Evolutionary conservation across 2,888 invertebrate species (phyloP).

Genomic region (Platycnemis pennipes): DNA sequence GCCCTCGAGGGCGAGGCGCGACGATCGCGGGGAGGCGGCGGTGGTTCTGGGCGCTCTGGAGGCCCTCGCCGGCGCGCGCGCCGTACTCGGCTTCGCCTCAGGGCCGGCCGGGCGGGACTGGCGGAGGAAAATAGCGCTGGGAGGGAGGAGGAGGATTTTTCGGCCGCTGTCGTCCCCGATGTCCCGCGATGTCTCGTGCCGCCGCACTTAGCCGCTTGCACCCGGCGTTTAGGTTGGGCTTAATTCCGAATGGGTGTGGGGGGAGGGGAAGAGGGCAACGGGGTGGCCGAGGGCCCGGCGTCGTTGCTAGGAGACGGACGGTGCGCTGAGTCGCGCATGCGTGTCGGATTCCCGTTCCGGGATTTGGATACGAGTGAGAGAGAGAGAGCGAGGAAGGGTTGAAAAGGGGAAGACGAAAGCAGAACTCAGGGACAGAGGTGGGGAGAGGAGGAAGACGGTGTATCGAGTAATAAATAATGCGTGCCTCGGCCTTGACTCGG

Average conservation of each 20-base stretch:
- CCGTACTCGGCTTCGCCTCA: not conserved
- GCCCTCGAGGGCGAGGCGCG: too few species aligned
- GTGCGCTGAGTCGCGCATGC: slow-evolving; percentile 36
- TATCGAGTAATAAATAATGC: slow-evolving; percentile 31
- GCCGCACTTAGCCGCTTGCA: slow-evolving; percentile 36
- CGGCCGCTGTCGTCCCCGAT: slow-evolving; percentile 29
- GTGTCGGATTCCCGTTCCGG: not conserved
- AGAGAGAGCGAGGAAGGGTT: not conserved
- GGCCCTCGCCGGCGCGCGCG: not conserved
- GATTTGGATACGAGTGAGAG: not conserved
- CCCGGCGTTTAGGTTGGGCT: slow-evolving; percentile 29
- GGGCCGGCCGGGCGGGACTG: not conserved
- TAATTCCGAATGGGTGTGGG: slow-evolving; percentile 15
- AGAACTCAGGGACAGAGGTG: not conserved
- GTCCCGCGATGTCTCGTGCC: slow-evolving; percentile 35
- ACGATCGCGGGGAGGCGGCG: too few species aligned
- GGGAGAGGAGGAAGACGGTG: not conserved
- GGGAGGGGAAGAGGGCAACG: not conserved
- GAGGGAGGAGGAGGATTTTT: not conserved
- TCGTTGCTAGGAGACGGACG: slow-evolving; percentile 18
- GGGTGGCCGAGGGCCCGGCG: slow-evolving; percentile 33
- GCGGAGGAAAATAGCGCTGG: too few species aligned
- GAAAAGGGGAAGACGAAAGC: not conserved
- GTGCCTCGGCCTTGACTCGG: slow-evolving; percentile 8
- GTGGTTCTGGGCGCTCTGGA: too few species aligned